phyloP scores from a whole-genome alignment of 92 coral and sea anemone species.

The Epizoanthus fatuus region DNA sequence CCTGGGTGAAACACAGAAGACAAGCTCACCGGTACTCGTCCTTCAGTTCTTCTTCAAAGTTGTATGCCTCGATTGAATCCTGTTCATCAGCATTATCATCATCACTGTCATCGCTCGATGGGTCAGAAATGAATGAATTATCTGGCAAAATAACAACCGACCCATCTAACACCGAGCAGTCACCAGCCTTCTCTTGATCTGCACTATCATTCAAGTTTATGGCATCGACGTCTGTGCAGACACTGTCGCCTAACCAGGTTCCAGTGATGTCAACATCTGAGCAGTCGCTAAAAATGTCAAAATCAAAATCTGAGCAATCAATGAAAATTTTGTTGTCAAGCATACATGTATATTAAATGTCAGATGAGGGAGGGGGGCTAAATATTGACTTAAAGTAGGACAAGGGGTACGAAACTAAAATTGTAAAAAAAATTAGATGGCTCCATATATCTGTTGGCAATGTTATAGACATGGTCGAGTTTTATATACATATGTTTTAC shows the following conservation, averaged over 20 bases:
- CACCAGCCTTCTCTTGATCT: neutral
- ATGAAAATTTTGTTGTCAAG: too few species aligned
- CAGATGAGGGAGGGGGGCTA: too few species aligned
- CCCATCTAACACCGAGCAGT: neutral
- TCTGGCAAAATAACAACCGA: constrained; percentile 18
- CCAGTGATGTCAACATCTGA: constrained; percentile 14
- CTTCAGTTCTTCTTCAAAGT: neutral
- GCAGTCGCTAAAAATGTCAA: neutral
- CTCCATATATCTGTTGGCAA: too few species aligned
- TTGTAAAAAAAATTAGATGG: too few species aligned
- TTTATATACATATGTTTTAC: too few species aligned
- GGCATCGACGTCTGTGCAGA: neutral
- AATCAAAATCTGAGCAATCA: too few species aligned
- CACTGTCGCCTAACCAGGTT: constrained; percentile 12
- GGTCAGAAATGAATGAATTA: constrained; percentile 20
- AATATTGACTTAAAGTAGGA: too few species aligned
- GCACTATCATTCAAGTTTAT: neutral
- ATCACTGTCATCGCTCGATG: neutral
- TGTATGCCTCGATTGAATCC: neutral
- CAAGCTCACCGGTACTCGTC: neutral
- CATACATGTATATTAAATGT: too few species aligned
- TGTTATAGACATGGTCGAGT: too few species aligned
- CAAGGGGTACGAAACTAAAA: too few species aligned
- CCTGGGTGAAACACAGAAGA: neutral
- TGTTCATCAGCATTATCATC: neutral